phyloP scores from a whole-genome alignment of 2,113 vertebrate species.

The Capreolus pygargus region DNA sequence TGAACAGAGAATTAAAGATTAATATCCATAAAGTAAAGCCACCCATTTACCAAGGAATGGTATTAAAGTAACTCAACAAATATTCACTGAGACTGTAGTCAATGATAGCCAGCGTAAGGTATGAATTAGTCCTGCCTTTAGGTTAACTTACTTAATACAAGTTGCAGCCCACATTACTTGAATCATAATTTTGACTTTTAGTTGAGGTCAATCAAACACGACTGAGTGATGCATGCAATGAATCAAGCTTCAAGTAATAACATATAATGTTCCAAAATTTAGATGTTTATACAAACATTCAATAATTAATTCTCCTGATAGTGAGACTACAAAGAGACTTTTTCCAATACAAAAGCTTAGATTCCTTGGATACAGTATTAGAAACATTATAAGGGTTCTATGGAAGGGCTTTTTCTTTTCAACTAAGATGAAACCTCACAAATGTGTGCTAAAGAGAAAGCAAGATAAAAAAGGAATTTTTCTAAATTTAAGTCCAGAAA shows the following conservation, averaged over 20 bases:
- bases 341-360: background rate
- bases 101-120: background rate
- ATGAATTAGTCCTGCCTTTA: background rate
- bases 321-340: background rate
- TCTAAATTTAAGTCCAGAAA: background rate
- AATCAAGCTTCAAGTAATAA: background rate
- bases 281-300: background rate
- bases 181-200: background rate
- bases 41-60: background rate
- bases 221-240: background rate
- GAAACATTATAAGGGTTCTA: background rate
- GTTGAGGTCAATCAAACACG: background rate
- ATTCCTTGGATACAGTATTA: background rate
- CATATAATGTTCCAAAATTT: background rate
- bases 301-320: background rate
- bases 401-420: background rate
- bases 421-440: background rate
- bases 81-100: background rate
- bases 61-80: background rate
- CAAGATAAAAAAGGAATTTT: background rate
- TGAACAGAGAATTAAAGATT: background rate
- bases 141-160: constrained; percentile 1
- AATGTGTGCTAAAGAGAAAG: background rate
- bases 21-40: background rate
- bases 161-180: background rate